Evolutionary conservation across 2,888 invertebrate species (phyloP), one percentile per base, ranked within the genome.

Genomic region (Dromius quadrimaculatus): DNA sequence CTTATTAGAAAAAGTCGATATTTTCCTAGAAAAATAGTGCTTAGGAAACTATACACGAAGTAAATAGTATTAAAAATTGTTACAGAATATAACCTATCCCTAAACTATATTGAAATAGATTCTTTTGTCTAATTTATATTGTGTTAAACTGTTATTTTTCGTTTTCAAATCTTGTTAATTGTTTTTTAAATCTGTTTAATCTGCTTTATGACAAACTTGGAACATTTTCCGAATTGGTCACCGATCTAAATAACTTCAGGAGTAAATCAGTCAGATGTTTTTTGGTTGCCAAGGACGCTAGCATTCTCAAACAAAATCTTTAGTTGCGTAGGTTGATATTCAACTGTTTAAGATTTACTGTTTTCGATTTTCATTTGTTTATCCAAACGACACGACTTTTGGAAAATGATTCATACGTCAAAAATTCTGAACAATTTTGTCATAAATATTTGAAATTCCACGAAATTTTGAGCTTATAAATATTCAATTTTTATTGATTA

Each of bases 321-420:
- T 41, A 1, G 41, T 34, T 36, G 38, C 19, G 59, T 59, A 34
- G 59, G 34, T 19, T 34, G 38, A 41, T 32, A 5, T 66, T 41
- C 28, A 28, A 34, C 34, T 47, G 32, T 47, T 47, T 45, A 34
- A 47, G 47, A 34, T 41, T 15, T 23, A 4, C 34, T 20, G 19
- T 47, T n/a, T 34, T 3, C 34, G 8, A 54, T 17, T 50, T 36
- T 36, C 22, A 13, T 17, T 63, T 45, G 28, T 41, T 66, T 66
- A 54, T 54, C 57, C 13, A 34, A 20, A 22, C 11, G 6, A 15
- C 36, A 15, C 43, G 28, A 23, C 28, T 41, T 63, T 45, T 43
- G 17, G 63, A 15, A 28, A 61, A 23, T 63, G 63, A 63, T 63
- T 63, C 63, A 63, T 43, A 54, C 50, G 23, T 54, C 23, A 54